phyloP scores from a whole-genome alignment of 1,140 invertebrate species.

The Phortica variegata region DNA sequence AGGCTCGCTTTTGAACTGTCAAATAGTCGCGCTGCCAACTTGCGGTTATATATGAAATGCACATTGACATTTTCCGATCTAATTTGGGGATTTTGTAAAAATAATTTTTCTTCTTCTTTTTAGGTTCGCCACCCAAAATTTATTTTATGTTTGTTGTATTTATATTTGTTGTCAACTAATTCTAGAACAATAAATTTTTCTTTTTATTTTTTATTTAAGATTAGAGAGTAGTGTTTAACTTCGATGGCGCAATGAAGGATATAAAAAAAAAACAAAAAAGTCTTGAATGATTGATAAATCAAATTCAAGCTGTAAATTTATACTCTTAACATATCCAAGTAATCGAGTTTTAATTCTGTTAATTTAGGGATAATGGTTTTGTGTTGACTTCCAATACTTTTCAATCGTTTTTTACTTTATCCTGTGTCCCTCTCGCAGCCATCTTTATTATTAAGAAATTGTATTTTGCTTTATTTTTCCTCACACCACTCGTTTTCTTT shows the following conservation, averaged over 20 bases:
- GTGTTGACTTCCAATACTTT: no score
- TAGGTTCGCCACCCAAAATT: not conserved
- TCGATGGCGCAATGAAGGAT: no score
- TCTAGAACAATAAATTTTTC: constrained; percentile 17
- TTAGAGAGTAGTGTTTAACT: constrained; percentile 14
- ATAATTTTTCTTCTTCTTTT: not conserved
- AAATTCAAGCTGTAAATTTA: no score
- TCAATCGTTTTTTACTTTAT: not conserved
- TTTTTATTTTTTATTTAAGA: constrained; percentile 17
- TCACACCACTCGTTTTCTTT: constrained; percentile 99
- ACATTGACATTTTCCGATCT: no score
- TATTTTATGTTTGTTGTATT: not conserved
- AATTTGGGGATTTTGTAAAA: no score
- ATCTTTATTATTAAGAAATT: no score
- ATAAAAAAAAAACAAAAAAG: no score
- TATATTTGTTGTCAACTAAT: not conserved
- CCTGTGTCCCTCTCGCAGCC: no score
- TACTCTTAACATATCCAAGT: no score
- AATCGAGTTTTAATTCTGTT: not conserved
- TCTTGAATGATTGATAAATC: no score
- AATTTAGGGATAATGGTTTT: not conserved
- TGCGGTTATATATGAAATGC: not conserved
- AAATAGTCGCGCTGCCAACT: not conserved
- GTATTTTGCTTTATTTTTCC: constrained; percentile 87
- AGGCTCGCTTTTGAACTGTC: constrained; percentile 22